These are phyloP conservation scores for Lota lota DNA, from an alignment of 2,113 vertebrate species.

Conservation along the genomic window DNA sequence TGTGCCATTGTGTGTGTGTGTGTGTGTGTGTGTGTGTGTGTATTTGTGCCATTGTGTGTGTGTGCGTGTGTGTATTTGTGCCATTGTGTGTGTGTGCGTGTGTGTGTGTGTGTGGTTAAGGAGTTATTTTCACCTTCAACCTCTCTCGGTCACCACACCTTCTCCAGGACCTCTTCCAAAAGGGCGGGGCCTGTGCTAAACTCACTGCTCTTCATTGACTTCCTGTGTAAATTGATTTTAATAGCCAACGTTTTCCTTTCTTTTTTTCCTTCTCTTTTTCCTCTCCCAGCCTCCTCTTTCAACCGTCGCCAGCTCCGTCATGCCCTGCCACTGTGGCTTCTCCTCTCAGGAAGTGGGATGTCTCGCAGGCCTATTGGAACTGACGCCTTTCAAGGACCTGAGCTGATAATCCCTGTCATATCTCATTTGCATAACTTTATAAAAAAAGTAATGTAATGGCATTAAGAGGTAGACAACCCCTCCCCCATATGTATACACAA, in stretches of 20 bases:
- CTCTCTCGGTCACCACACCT: conserved; percentile 15
- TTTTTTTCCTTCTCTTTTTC: conserved; percentile 19
- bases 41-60: too few relatives aligned
- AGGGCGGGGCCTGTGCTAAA: conserved; percentile 10
- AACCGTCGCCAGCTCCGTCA: conserved; percentile 60
- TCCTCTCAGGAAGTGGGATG: conserved; percentile 62
- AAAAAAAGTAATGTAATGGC: conserved; percentile 77
- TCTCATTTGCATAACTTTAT: conserved; percentile 78
- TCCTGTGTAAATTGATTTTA: conserved; percentile 73
- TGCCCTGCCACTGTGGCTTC: conserved; percentile 61
- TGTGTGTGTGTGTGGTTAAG: too few relatives aligned
- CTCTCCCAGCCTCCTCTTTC: conserved; percentile 60
- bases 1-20: too few relatives aligned
- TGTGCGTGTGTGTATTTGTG: too few relatives aligned
- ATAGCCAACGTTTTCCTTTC: conserved; percentile 64
- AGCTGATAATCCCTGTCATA: conserved; percentile 78
- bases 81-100: too few relatives aligned
- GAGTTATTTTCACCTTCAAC: not conserved
- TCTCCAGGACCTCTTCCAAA: conserved; percentile 46
- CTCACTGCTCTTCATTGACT: conserved; percentile 60
- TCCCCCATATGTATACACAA: conserved; percentile 55
- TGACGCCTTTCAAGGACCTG: conserved; percentile 72
- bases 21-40: too few relatives aligned
- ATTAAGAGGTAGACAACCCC: conserved; percentile 65
- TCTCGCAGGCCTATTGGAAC: conserved; percentile 74